phyloP scores from a whole-genome alignment of 2,888 invertebrate genomes.

The Folsomia manolachei region DNA sequence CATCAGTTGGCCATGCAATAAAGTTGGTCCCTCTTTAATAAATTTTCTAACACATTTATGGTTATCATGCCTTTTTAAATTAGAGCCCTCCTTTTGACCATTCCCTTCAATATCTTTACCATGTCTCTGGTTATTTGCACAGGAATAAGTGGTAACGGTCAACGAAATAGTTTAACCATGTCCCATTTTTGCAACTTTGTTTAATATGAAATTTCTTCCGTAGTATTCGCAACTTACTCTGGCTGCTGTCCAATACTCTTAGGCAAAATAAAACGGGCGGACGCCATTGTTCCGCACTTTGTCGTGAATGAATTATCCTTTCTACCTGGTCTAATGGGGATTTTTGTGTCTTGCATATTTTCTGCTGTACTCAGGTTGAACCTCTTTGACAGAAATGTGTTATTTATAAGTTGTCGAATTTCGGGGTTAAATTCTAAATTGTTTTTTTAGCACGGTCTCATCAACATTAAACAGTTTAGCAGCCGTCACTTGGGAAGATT shows the following conservation, averaged over 20 bases:
- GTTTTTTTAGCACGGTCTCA: slow-evolving; percentile 31
- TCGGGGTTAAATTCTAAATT: no score
- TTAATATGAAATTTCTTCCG: background rate
- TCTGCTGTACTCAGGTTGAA: slow-evolving; percentile 47
- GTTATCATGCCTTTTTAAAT: background rate
- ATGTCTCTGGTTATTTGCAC: slow-evolving; percentile 30
- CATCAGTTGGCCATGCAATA: slow-evolving; percentile 30
- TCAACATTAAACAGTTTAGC: slow-evolving; percentile 34
- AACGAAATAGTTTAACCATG: no score
- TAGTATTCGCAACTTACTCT: slow-evolving; percentile 33
- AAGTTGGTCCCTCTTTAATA: slow-evolving; percentile 20
- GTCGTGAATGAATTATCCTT: slow-evolving; percentile 34
- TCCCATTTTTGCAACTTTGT: background rate
- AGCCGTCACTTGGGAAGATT: slow-evolving; percentile 48
- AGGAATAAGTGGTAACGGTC: slow-evolving; percentile 28
- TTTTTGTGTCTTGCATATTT: slow-evolving; percentile 45
- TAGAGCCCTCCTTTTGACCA: slow-evolving; percentile 25
- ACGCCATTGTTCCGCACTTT: slow-evolving; percentile 47
- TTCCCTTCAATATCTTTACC: slow-evolving; percentile 30
- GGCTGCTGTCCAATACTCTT: slow-evolving; percentile 43
- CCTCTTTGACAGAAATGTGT: background rate
- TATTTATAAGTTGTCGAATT: slow-evolving; percentile 9
- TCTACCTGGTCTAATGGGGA: slow-evolving; percentile 46
- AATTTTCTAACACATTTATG: background rate
- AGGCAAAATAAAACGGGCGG: slow-evolving; percentile 37